Evolutionary conservation across 2,888 invertebrate genomes (phyloP), one percentile per base, ranked within the genome.

Genomic region (Phrixothrix hirtus): DNA sequence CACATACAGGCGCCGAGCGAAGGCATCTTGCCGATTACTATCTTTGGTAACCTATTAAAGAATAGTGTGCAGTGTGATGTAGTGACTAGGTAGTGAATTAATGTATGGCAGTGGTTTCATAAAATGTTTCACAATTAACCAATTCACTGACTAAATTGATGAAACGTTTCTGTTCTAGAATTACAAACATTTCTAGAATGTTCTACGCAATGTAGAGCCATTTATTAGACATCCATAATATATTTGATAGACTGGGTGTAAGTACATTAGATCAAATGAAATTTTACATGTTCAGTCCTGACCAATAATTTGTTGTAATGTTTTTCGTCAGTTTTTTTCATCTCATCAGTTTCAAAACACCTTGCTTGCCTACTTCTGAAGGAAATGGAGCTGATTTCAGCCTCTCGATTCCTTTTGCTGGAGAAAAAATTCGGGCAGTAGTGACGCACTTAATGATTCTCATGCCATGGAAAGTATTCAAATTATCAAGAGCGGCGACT

Each of bases 21-120:
- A 61, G 12, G 57, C 57, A 14, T 45, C 45, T 12, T 38, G 17
- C 29, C 12, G 1, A 11, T 17, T 6, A 12, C 31, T 12, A 32
- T 53, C 32, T 36, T 54, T 34, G 5, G 39, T 38, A 31, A 59
- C 58, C 9, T 34, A 45, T 26, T 26, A 9, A 3, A 62, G 29
- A 34, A 48, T 47, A 6, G 59, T 56, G 14, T 31, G 36, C 11
- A 62, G 31, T 5, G 56, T 62, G 48, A 38, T 38, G 32, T 56
- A 55, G 30, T 57, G 37, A 37, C 31, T 47, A n/a, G 57, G 56
- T 26, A 55, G 54, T 31, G 48, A 29, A 32, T 49, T 56, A n/a
- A 60, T 55, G 39, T 60, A 61, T 27, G 55, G 59, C 42, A 38
- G 13, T 50, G n/a, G 32, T 13, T 34, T 58, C 46, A n/a, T 17